These are phyloP conservation scores for Drosophila ironensis DNA, from an alignment of 1,140 invertebrate genomes.

Conservation along the genomic window DNA sequence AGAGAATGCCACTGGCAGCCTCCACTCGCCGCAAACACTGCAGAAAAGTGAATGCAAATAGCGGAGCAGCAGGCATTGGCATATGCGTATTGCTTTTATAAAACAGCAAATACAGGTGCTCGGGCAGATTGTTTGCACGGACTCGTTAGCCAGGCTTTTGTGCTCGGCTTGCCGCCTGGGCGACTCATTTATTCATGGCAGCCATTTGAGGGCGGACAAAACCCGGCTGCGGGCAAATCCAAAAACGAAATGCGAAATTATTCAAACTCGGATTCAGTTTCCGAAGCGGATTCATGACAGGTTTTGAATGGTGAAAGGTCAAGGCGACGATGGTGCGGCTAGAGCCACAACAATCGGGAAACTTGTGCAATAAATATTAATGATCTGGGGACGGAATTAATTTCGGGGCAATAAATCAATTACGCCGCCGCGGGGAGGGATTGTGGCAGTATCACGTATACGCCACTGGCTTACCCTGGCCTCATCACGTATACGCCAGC, in stretches of 20 bases:
- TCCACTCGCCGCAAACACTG: slow-evolving; percentile 49
- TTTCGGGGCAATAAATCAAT: slow-evolving; percentile 70
- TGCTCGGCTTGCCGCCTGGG: slow-evolving; percentile 19
- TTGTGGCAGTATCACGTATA: slow-evolving; percentile 49
- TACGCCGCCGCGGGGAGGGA: slow-evolving; percentile 19
- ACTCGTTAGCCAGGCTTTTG: slow-evolving; percentile 47
- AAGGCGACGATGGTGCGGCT: slow-evolving; percentile 8
- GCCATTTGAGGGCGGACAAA: slow-evolving; percentile 36
- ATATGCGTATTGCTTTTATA: slow-evolving; percentile 76
- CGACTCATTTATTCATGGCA: slow-evolving; percentile 42
- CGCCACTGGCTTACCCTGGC: slow-evolving; percentile 4
- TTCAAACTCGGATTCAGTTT: too few species aligned
- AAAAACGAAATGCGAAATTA: slow-evolving; percentile 24
- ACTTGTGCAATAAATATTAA: slow-evolving; percentile 43
- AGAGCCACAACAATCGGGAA: background rate
- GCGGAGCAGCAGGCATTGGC: slow-evolving; percentile 43
- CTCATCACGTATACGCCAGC: slow-evolving; percentile 53
- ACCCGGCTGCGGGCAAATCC: slow-evolving; percentile 31
- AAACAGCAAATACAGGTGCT: slow-evolving; percentile 58
- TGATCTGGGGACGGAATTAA: slow-evolving; percentile 34
- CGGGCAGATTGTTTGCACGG: slow-evolving; percentile 37
- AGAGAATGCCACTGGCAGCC: slow-evolving; percentile 42
- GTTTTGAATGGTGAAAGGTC: slow-evolving; percentile 25
- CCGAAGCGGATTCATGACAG: slow-evolving; percentile 8
- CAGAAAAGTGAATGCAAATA: slow-evolving; percentile 72